Evolutionary conservation across 2,888 invertebrate species (phyloP), one percentile per base, ranked within the genome.

Genomic region (Tetanocera ferruginea): DNA sequence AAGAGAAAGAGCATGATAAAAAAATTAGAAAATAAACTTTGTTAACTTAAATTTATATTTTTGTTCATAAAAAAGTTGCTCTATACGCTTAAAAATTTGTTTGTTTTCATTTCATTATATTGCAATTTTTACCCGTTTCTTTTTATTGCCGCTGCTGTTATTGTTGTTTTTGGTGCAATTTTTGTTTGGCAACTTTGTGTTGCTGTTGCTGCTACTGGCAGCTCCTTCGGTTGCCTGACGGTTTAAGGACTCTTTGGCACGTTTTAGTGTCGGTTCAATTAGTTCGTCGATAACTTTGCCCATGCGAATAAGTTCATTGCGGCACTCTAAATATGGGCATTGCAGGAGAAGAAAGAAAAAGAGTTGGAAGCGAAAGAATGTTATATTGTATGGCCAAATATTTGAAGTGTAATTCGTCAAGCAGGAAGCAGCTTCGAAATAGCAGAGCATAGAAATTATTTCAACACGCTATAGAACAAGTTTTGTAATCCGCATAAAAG

Each of bases 231-330:
- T 78, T 76, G 71, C 37, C 78, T 80, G 66, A 62, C 82, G 78
- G 69, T 81, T 80, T 74, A 77, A 25, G 25, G 76, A 31, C 55
- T 77, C 64, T 73, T 71, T 79, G 49, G 82, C 81, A 75, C 80
- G 78, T 79, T 79, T 79, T 73, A 81, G 81, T 77, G 80, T 81
- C 74, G 83, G 90, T 25, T 86, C 86, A 73, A 90, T 88, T 82
- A 90, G 82, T 66, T 86, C 82, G 66, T 90, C 90, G 73, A 90
- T 89, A 34, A 88, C 84, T 79, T 86, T 86, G 25, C 87, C 85
- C 81, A 90, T 85, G 51, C 88, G 85, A 57, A 84, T 81, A 5
- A 90, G 81, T 79, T 90, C 90, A 71, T 84, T 87, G 43, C 88
- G 87, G 74, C 87, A 87, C 77, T 87, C 88, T 87, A 8, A 28